Conservation (phyloP, 2,797 vertebrate species). For the Pterois miles region DNA sequence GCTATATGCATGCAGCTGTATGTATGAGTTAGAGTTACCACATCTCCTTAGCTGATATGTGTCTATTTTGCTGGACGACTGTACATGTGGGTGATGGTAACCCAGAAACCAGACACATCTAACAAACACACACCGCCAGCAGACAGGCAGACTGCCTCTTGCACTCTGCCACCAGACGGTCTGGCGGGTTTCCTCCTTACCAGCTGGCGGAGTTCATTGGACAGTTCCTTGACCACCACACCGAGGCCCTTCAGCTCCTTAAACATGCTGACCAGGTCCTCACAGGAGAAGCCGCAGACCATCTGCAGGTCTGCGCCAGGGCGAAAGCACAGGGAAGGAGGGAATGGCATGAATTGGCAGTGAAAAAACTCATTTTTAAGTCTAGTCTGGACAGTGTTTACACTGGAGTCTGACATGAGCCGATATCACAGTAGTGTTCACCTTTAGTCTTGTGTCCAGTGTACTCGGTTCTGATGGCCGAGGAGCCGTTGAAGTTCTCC, state of each 20-base stretch:
- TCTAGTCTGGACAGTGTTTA: not conserved
- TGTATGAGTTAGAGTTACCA: not conserved
- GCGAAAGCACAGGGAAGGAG: not conserved
- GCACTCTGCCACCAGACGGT: not conserved
- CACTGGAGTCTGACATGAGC: not conserved
- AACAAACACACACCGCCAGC: not conserved
- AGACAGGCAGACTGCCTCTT: not conserved
- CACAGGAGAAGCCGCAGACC: conserved; percentile 96
- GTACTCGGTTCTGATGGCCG: conserved; percentile 96
- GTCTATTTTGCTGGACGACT: not conserved
- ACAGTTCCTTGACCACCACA: conserved; percentile 92
- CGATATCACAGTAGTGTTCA: conserved; percentile 37
- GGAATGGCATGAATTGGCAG: not conserved
- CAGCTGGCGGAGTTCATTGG: conserved; percentile 92
- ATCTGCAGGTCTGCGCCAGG: conserved; percentile 88
- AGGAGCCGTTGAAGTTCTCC: conserved; percentile 95
- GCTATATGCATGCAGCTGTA: no score
- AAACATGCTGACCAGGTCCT: conserved; percentile 94
- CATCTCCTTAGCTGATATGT: not conserved
- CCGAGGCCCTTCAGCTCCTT: conserved; percentile 92
- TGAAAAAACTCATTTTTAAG: not conserved
- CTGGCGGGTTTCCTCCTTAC: conserved; percentile 77
- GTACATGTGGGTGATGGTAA: not conserved
- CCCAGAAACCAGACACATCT: conserved; percentile 5
- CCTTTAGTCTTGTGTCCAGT: conserved; percentile 97